Conservation (phyloP, 2,797 vertebrate species). For the Enteromius viviparus region DNA sequence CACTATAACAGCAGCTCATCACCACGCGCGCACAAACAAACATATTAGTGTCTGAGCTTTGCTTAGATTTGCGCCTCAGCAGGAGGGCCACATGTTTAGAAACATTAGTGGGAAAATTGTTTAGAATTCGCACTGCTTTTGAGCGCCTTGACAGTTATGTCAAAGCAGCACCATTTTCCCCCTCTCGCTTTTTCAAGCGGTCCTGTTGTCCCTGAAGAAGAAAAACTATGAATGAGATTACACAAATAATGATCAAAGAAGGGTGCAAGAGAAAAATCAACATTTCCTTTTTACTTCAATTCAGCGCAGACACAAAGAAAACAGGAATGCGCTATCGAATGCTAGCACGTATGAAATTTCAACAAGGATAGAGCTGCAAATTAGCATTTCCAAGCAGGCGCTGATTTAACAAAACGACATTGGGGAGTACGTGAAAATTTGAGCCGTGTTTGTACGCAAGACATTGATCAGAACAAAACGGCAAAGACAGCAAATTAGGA, state of each 20-base stretch:
- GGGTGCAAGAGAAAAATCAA: conserved; percentile 53
- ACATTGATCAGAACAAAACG: conserved; percentile 65
- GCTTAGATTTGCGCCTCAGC: conserved; percentile 69
- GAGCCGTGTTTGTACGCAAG: conserved; percentile 61
- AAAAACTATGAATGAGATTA: conserved; percentile 64
- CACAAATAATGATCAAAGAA: conserved; percentile 64
- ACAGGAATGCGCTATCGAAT: conserved; percentile 57
- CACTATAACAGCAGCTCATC: conserved; percentile 23
- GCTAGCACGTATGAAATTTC: conserved; percentile 59
- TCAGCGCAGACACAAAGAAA: conserved; percentile 60
- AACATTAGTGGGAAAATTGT: conserved; percentile 77
- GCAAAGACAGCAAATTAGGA: conserved; percentile 61
- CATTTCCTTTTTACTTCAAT: conserved; percentile 65
- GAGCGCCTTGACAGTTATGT: conserved; percentile 77
- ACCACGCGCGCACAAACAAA: conserved; percentile 73
- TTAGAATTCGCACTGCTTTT: conserved; percentile 71
- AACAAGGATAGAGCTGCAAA: conserved; percentile 42
- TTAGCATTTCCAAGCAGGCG: conserved; percentile 59
- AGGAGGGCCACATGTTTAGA: conserved; percentile 77
- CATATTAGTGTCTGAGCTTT: conserved; percentile 74
- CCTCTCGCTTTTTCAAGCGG: conserved; percentile 55
- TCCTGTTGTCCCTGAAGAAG: conserved; percentile 56
- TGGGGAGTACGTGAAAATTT: conserved; percentile 60
- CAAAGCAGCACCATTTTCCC: conserved; percentile 66
- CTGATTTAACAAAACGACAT: conserved; percentile 66